These are phyloP conservation scores for Neostethus bicornis DNA, from an alignment of 2,797 vertebrate species.

Conservation along the genomic window DNA sequence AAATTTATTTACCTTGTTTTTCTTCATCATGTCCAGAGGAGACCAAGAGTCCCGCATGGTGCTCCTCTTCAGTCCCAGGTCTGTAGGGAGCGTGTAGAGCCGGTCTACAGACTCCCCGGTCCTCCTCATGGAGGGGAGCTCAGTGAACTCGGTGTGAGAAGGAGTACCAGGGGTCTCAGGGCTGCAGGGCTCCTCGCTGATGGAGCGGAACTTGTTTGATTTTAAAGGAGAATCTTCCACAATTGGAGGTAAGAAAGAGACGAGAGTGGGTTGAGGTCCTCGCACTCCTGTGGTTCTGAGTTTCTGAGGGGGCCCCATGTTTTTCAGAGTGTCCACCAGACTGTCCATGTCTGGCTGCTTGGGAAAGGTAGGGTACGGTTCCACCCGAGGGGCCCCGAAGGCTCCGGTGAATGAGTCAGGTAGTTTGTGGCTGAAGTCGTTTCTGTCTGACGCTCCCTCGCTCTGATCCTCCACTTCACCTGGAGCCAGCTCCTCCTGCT, in stretches of 20 bases:
- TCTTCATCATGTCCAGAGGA: constrained; percentile 79
- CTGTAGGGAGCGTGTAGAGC: constrained; percentile 54
- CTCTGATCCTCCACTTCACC: too few relatives aligned
- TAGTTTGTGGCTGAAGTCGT: too few relatives aligned
- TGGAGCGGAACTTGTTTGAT: too few relatives aligned
- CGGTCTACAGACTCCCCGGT: constrained; percentile 15
- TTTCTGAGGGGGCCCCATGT: constrained; percentile 86
- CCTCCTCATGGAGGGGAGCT: neutral
- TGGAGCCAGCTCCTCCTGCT: too few relatives aligned
- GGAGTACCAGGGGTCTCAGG: too few relatives aligned
- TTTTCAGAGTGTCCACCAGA: constrained; percentile 88
- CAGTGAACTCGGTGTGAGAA: too few relatives aligned
- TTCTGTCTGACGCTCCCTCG: too few relatives aligned
- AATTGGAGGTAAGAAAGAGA: constrained; percentile 85
- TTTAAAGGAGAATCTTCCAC: constrained; percentile 84
- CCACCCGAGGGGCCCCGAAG: constrained; percentile 78
- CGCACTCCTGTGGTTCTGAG: constrained; percentile 61
- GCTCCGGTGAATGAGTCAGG: constrained; percentile 61
- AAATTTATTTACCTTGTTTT: constrained; percentile 53
- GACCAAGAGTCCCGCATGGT: constrained; percentile 63
- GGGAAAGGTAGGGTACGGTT: constrained; percentile 61
- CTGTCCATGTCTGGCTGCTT: constrained; percentile 84
- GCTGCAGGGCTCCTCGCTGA: too few relatives aligned
- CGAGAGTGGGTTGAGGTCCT: constrained; percentile 47
- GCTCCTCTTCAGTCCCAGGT: constrained; percentile 70